Evolutionary conservation across 2,888 invertebrate species (phyloP).

Genomic region (Hypercompe scribonia): DNA sequence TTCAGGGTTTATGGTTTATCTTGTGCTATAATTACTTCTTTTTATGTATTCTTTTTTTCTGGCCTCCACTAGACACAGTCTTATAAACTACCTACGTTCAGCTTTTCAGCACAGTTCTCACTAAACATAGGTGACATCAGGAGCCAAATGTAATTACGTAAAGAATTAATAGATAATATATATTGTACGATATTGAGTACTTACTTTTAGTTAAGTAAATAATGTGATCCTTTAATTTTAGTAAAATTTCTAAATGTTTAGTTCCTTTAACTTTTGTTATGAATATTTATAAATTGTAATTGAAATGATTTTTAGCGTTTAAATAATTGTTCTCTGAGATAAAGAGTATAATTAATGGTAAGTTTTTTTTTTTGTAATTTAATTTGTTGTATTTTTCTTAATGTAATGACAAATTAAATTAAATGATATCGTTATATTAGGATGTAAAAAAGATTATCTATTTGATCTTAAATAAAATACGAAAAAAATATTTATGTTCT

Average conservation of each 20-base stretch:
- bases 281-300: slow-evolving; percentile 82
- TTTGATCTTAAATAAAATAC: slow-evolving; percentile 85
- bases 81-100: slow-evolving; percentile 48
- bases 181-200: slow-evolving; percentile 73
- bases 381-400: slow-evolving; percentile 85
- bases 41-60: slow-evolving; percentile 43
- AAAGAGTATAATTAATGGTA: slow-evolving; percentile 81
- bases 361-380: slow-evolving; percentile 78
- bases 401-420: slow-evolving; percentile 86
- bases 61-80: slow-evolving; percentile 37
- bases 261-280: slow-evolving; percentile 85
- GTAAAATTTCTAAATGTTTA: slow-evolving; percentile 80
- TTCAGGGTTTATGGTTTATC: slow-evolving; percentile 51
- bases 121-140: slow-evolving; percentile 68
- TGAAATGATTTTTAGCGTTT: slow-evolving; percentile 71
- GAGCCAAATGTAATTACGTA: slow-evolving; percentile 84
- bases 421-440: slow-evolving; percentile 86
- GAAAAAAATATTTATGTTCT: slow-evolving; percentile 86
- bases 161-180: slow-evolving; percentile 73
- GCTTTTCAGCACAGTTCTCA: slow-evolving; percentile 61
- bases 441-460: slow-evolving; percentile 87
- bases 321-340: slow-evolving; percentile 82
- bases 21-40: slow-evolving; percentile 47
- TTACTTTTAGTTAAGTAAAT: slow-evolving; percentile 77
- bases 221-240: slow-evolving; percentile 78